These are phyloP conservation scores for Piprites chloris DNA, from an alignment of 2,113 vertebrate species.

Conservation along the genomic window DNA sequence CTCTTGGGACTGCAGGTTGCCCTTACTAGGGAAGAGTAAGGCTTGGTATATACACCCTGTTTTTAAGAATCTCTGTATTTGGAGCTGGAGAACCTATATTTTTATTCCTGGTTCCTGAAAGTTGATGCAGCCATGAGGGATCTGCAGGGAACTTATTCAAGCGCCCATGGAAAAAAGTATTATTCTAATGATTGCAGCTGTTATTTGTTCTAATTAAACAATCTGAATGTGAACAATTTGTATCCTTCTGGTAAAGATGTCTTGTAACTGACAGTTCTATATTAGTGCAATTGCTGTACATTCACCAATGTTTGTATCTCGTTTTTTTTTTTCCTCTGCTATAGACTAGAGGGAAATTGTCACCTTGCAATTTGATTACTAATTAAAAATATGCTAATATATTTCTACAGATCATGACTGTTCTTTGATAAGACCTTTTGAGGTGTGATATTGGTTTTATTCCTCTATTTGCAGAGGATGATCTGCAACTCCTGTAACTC, in stretches of 20 bases:
- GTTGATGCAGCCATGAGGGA: background rate
- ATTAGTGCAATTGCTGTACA: background rate
- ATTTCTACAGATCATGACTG: background rate
- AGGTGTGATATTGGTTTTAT: background rate
- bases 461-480: background rate
- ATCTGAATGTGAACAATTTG: background rate
- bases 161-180: background rate
- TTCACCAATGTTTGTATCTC: conserved; percentile 25
- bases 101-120: background rate
- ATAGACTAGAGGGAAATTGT: background rate
- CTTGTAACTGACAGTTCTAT: background rate
- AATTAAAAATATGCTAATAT: conserved; percentile 41
- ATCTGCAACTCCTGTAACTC: background rate
- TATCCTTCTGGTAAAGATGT: background rate
- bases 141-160: background rate
- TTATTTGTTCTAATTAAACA: background rate
- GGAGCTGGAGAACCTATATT: background rate
- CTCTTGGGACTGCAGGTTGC: background rate
- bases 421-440: background rate
- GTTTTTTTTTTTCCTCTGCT: background rate
- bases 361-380: background rate
- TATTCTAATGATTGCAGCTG: background rate
- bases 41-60: background rate
- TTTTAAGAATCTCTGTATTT: background rate
- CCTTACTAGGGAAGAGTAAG: background rate